Percentiles rank a stretch among this genome's conserved stretches.
These are phyloP conservation scores for Neria commutata DNA, from an alignment of 2,888 invertebrate species.

Conservation along the genomic window DNA sequence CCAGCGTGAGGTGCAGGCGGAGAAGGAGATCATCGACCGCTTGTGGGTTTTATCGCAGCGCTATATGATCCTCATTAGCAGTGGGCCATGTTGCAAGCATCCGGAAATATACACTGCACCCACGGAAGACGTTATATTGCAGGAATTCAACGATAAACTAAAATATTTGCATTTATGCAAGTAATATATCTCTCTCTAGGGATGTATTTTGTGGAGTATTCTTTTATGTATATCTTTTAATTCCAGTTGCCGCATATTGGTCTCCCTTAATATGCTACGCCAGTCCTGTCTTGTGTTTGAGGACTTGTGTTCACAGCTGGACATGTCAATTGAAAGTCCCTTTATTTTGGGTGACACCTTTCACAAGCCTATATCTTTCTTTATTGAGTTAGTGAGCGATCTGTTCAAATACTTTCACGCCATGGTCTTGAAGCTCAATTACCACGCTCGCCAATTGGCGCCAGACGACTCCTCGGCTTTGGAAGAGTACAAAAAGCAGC, in stretches of 20 bases:
- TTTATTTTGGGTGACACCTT: slow-evolving; percentile 47
- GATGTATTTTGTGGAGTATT: too few species aligned
- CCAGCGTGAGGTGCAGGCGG: slow-evolving; percentile 40
- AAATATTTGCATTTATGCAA: slow-evolving; percentile 41
- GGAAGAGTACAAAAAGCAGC: slow-evolving; percentile 44
- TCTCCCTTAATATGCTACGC: slow-evolving; percentile 32
- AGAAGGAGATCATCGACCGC: slow-evolving; percentile 43
- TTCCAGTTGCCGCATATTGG: slow-evolving; percentile 32
- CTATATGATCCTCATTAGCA: slow-evolving; percentile 47
- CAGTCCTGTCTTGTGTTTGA: slow-evolving; percentile 39
- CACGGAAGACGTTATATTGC: slow-evolving; percentile 47
- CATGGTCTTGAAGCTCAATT: slow-evolving; percentile 42
- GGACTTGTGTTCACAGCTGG: slow-evolving; percentile 36
- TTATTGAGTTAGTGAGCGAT: slow-evolving; percentile 45
- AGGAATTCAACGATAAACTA: slow-evolving; percentile 50
- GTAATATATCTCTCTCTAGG: slow-evolving; percentile 34
- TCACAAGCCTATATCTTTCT: slow-evolving; percentile 43
- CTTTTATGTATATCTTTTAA: too few species aligned
- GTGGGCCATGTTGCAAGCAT: slow-evolving; percentile 42
- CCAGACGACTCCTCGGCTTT: slow-evolving; percentile 43
- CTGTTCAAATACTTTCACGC: slow-evolving; percentile 49
- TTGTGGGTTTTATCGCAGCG: slow-evolving; percentile 53
- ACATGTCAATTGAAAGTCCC: slow-evolving; percentile 38
- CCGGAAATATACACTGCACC: slow-evolving; percentile 47
- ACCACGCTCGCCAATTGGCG: slow-evolving; percentile 47